Evolutionary conservation across 2,797 vertebrate species (phyloP), one percentile per base, ranked within the genome.

Genomic region (Chrosomus eos): DNA sequence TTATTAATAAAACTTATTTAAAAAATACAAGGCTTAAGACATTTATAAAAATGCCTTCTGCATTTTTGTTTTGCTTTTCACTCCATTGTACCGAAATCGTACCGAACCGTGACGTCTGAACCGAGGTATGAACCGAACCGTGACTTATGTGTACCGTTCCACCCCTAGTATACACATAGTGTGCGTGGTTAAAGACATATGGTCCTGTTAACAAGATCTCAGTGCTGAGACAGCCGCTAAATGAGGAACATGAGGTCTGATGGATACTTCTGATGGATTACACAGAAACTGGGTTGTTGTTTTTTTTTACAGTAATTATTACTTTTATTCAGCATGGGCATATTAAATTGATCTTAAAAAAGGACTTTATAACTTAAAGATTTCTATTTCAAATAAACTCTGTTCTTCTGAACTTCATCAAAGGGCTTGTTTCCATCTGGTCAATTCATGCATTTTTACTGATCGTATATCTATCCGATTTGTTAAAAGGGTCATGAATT

Each of bases 141-240:
- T n/a, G n/a, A n/a, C n/a, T n/a, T n/a, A n/a, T n/a, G n/a, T n/a
- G n/a, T n/a, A n/a, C n/a, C n/a, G n/a, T n/a, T n/a, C n/a, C n/a
- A n/a, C n/a, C n/a, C n/a, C n/a, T n/a, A n/a, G n/a, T n/a, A n/a
- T n/a, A 3, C 36, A 40, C 26, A 48, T 43, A 60, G 48, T 51
- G 31, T 77, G 62, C 21, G 10, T 28, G 21, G 38, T 74, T 60
- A 26, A 73, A 80, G 45, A 64, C 21, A 21, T 53, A 53, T 45
- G 71, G 14, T 19, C 26, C 38, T 13, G 28, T 78, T 82, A 82
- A 31, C 53, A 71, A 38, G 72, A 76, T 40, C 48, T 55, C 62
- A 68, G 60, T 33, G 71, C 38, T 76, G 72, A 45, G 76, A 38
- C 51, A 62, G 48, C 51, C 66, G 31, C 75, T 82, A 71, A 82